A percentile compares a stretch with the other conserved stretches of the same genome.
Evolutionary conservation across 2,888 invertebrate species (phyloP).

Genomic region (Cantharis lateralis): DNA sequence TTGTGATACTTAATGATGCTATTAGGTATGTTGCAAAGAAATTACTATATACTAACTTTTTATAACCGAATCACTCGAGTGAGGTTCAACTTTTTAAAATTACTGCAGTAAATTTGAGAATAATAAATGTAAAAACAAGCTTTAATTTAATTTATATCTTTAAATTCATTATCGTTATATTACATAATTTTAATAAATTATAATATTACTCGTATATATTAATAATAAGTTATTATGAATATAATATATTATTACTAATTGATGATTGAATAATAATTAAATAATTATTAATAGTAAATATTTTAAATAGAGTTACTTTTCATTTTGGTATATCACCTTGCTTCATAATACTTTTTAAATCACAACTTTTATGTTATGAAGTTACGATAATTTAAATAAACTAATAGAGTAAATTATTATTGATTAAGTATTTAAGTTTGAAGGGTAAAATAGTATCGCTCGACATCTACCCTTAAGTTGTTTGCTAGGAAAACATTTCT

Average conservation of each 20-base stretch:
- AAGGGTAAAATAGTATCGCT: background rate
- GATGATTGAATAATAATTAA: background rate
- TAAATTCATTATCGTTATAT: background rate
- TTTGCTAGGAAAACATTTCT: conserved; percentile 25
- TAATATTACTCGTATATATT: too few relatives aligned
- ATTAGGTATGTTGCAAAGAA: background rate
- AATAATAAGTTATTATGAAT: too few relatives aligned
- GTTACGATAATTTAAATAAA: background rate
- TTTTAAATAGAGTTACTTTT: background rate
- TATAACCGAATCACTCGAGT: background rate
- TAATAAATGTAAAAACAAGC: background rate
- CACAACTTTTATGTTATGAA: background rate
- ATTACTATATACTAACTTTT: background rate
- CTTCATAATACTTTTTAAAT: background rate
- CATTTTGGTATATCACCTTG: too few relatives aligned
- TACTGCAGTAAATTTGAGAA: background rate
- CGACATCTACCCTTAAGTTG: conserved; percentile 13
- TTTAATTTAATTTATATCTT: background rate
- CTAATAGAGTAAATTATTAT: background rate
- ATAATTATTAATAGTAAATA: background rate
- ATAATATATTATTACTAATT: background rate
- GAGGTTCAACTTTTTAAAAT: background rate
- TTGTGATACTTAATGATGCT: conserved; percentile 7
- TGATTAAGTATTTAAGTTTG: background rate
- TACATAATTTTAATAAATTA: background rate